A percentile compares a stretch with the other conserved stretches of the same genome.
Evolutionary conservation across 1,140 invertebrate genomes (phyloP).

Genomic region (Brachionus rotundiformis): DNA sequence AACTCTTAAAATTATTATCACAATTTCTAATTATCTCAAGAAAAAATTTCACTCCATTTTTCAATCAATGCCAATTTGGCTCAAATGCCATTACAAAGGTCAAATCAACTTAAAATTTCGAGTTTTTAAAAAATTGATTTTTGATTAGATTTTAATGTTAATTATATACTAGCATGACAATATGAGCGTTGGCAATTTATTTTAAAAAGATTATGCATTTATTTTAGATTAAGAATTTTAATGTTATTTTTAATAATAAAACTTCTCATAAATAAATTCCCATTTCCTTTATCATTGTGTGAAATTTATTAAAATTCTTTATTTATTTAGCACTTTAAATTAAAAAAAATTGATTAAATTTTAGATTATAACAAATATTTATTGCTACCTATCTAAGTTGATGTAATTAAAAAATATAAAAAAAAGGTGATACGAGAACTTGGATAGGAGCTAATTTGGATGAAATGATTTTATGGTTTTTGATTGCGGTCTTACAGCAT

Average conservation of each 20-base stretch:
- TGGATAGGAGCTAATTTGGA: not conserved
- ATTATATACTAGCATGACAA: not conserved
- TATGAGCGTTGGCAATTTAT: not conserved
- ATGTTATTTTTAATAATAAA: not conserved
- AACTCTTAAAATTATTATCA: not conserved
- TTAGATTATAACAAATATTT: not conserved
- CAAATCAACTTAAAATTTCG: not conserved
- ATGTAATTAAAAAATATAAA: not conserved
- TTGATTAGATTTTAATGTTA: not conserved
- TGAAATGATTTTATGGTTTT: conserved; percentile 37
- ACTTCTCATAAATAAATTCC: not conserved
- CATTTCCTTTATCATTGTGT: not conserved
- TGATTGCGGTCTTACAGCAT: not conserved
- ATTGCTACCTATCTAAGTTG: not conserved
- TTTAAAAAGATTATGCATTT: not conserved
- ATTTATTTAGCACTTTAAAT: not conserved
- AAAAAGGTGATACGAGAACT: not conserved
- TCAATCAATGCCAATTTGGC: not conserved
- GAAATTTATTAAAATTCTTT: not conserved
- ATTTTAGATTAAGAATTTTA: not conserved
- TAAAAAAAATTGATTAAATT: conserved; percentile 1
- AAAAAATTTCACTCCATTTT: not conserved
- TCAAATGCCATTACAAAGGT: not conserved
- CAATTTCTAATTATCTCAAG: conserved; percentile 1
- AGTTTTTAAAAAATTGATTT: conserved; percentile 14